Percentiles rank a stretch among this genome's conserved stretches.
Evolutionary conservation across 2,797 vertebrate species (phyloP).

Genomic region (Diplodus puntazzo): DNA sequence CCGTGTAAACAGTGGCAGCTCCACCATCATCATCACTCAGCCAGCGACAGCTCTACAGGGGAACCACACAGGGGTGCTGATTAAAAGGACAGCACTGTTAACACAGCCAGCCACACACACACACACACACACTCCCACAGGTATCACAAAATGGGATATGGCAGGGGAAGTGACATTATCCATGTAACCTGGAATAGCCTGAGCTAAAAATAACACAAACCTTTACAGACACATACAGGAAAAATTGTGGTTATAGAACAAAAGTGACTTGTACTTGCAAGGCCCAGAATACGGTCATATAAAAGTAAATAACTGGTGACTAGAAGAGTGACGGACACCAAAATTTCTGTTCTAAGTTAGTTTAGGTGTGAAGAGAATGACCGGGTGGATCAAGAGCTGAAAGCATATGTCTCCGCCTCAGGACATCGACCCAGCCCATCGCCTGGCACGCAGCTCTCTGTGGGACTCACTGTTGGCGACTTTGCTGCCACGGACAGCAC

Average conservation of each 20-base stretch:
- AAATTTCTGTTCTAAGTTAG: slow-evolving; percentile 1
- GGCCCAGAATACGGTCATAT: neutral
- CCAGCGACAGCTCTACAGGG: slow-evolving; percentile 61
- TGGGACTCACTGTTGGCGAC: slow-evolving; percentile 32
- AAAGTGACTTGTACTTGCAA: neutral
- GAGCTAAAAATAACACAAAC: slow-evolving; percentile 43
- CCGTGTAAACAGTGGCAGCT: slow-evolving; percentile 61
- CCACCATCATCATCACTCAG: slow-evolving; percentile 54
- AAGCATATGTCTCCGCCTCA: slow-evolving; percentile 56
- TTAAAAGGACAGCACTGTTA: slow-evolving; percentile 68
- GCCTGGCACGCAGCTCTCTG: slow-evolving; percentile 37
- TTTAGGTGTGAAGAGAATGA: slow-evolving; percentile 27
- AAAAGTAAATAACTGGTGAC: neutral
- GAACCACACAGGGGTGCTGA: slow-evolving; percentile 70
- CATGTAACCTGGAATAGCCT: slow-evolving; percentile 47
- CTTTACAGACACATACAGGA: neutral
- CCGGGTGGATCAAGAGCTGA: slow-evolving; percentile 24
- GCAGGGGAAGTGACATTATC: slow-evolving; percentile 62
- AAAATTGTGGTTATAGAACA: neutral
- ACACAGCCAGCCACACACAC: slow-evolving; percentile 43
- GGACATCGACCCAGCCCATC: slow-evolving; percentile 39
- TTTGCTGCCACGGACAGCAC: slow-evolving; percentile 48
- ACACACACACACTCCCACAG: slow-evolving; percentile 37
- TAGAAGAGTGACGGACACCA: neutral
- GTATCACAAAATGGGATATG: slow-evolving; percentile 48